Percentiles rank a stretch among this genome's conserved stretches.
Conservation (phyloP, 35 echinoderm and acorn worm species). For the Apostichopus californicus region DNA sequence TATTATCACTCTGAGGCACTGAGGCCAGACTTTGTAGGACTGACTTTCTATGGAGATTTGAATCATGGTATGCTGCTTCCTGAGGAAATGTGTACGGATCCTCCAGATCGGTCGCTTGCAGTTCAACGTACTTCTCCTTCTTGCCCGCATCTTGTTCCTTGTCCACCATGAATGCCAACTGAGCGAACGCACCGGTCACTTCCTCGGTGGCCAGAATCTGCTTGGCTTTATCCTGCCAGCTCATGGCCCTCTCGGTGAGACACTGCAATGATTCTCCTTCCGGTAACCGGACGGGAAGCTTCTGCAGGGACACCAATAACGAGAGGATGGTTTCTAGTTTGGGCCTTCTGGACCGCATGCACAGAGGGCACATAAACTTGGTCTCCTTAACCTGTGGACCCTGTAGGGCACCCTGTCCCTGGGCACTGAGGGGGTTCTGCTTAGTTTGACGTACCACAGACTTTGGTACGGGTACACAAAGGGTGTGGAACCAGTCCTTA, state of each 20-base stretch:
- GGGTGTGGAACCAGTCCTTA: constrained; percentile 98
- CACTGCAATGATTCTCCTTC: constrained; percentile 98
- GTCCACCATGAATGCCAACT: constrained; percentile 74
- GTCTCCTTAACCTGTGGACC: constrained; percentile 70
- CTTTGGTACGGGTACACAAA: constrained; percentile 86
- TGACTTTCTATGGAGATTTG: constrained; percentile 32
- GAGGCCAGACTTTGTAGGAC: constrained; percentile 42
- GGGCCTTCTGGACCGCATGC: constrained; percentile 87
- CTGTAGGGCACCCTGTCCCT: constrained; percentile 41
- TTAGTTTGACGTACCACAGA: constrained; percentile 60
- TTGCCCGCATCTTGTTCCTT: constrained; percentile 27
- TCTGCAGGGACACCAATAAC: constrained; percentile 91
- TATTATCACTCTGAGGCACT: constrained; percentile 1
- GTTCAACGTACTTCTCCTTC: constrained; percentile 25
- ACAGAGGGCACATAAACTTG: constrained; percentile 96
- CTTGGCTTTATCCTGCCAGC: constrained; percentile 94
- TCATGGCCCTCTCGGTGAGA: constrained; percentile 94
- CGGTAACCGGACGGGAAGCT: constrained; percentile 88
- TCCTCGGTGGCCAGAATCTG: constrained; percentile 94
- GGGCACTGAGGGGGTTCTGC: constrained; percentile 29
- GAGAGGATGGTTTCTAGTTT: constrained; percentile 95
- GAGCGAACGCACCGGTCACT: constrained; percentile 77
- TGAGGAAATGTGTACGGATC: constrained; percentile 40
- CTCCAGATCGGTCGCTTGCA: not conserved
- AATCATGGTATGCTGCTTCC: constrained; percentile 11